Base-by-base conservation (phyloP, 2,113 vertebrate species). In the Bothrops jararaca region DNA sequence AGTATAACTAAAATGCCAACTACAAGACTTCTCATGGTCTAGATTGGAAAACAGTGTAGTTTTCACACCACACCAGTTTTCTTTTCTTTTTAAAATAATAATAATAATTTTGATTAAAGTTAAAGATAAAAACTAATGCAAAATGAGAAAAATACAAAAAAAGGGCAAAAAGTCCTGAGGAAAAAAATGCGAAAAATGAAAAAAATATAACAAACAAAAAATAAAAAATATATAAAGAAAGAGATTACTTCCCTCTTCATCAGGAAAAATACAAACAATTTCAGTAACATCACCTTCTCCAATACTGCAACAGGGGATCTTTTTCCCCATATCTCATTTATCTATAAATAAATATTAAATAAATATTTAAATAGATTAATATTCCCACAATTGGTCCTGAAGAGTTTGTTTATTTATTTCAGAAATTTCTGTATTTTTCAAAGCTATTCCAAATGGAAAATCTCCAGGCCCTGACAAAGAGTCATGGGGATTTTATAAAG, bases 151-250 rank as follows among this genome's bases (percentile, higher is more conserved):
- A 69, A 69, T 69, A 69, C n/a, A 5, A n/a, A 64, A 64, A 64
- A 12, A 0, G 24, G 2, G 3, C 0, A 4, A 5, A n/a, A 13
- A n/a, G 60, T n/a, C 58, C 11, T 5, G 26, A 69, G 29, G 1
- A 3, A 6, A 23, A 23, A 23, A 57, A 57, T 22, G 48, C 1
- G 6, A 57, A 58, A 58, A 58, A 58, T 24, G 57, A 24, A 24
- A 58, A 64, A 26, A 60, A 12, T 12, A 23, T n/a, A n/a, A n/a
- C n/a, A n/a, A n/a, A n/a, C n/a, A n/a, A 57, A 24, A 57, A 58
- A 29, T 24, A 60, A 58, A 60, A 26, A 0, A 60, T 64, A 29
- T 64, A 29, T 29, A 64, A 64, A 64, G 11, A 29, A 64, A 48
- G 48, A 48, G 5, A 64, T 64, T 29, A 64, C 10, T 64, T 64